Base-by-base conservation (phyloP, 2,888 invertebrate species). In the Biston betularia region DNA sequence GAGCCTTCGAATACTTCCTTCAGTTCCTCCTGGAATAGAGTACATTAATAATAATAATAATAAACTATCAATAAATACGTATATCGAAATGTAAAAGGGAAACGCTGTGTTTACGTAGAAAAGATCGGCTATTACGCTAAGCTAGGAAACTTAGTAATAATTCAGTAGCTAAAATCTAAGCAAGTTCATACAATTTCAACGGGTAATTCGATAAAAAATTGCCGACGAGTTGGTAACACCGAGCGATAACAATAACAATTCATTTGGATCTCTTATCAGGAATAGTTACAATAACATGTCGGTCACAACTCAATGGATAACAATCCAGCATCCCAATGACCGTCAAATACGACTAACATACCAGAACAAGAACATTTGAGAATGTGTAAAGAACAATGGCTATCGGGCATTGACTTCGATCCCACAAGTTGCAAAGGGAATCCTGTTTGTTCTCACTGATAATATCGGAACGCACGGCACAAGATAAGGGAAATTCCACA, bases 1-100 rank as follows among this genome's bases (percentile, higher is more conserved):
- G 97, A 97, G 7, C 98, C 98, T 86, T 98, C 98, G 82, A 98
- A 97, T 0, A 98, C 98, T 87, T 96, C 95, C 78, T 96, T 97
- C 11, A 98, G 90, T 80, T 98, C 97, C 82, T 97, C 96, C 96
- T 97, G 89, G 14, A 84, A 74, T 38, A 0, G 6, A 38, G n/a
- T n/a, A n/a, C n/a, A n/a, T n/a, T n/a, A n/a, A n/a, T n/a, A n/a
- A n/a, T n/a, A n/a, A n/a, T n/a, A n/a, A n/a, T n/a, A n/a, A n/a
- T n/a, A n/a, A n/a, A n/a, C n/a, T n/a, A n/a, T n/a, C n/a, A n/a
- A n/a, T n/a, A n/a, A 24, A 24, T 24, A 24, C 24, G 3, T 24
- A 24, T 24, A 24, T 24, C 3, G 3, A 24, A 24, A 24, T 24
- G 24, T 24, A 24, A 2, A 3, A 24, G 24, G 24, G 24, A 24